Conservation (phyloP, 1,140 invertebrate genomes). For the Laupala kohalensis region DNA sequence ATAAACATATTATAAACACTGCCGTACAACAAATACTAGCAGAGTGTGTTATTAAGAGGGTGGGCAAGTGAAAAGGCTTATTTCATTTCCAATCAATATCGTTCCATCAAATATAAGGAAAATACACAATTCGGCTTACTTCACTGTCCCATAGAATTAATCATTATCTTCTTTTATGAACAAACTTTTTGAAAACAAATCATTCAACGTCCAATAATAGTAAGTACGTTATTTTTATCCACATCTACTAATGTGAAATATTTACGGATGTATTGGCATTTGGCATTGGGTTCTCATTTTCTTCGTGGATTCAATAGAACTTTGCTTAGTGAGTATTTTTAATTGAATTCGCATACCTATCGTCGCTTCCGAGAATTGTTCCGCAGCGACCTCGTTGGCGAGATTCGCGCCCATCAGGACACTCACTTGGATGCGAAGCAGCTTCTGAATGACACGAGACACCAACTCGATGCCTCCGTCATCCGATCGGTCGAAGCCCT, state of each 20-base stretch:
- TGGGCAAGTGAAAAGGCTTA: no score
- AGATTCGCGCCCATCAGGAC: slow-evolving; percentile 98
- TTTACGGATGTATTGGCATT: no score
- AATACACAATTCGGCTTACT: no score
- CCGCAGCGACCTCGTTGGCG: slow-evolving; percentile 86
- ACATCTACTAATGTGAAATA: no score
- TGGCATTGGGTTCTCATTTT: no score
- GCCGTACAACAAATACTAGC: no score
- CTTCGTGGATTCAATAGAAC: no score
- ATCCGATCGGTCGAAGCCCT: slow-evolving; percentile 84
- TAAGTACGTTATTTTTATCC: not conserved
- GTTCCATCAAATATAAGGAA: no score
- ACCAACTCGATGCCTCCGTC: slow-evolving; percentile 92
- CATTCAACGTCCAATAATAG: not conserved
- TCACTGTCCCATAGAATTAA: not conserved
- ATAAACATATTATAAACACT: no score
- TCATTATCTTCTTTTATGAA: not conserved
- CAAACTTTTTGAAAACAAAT: not conserved
- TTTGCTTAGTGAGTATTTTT: no score
- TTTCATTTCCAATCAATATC: no score
- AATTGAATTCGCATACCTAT: slow-evolving; percentile 61
- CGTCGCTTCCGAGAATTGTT: slow-evolving; percentile 97
- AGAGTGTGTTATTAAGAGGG: no score
- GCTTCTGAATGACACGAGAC: slow-evolving; percentile 78
- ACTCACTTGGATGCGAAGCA: slow-evolving; percentile 77